Evolutionary conservation across 2,113 vertebrate species (phyloP), one percentile per base, ranked within the genome.

Genomic region (Xenus cinereus): DNA sequence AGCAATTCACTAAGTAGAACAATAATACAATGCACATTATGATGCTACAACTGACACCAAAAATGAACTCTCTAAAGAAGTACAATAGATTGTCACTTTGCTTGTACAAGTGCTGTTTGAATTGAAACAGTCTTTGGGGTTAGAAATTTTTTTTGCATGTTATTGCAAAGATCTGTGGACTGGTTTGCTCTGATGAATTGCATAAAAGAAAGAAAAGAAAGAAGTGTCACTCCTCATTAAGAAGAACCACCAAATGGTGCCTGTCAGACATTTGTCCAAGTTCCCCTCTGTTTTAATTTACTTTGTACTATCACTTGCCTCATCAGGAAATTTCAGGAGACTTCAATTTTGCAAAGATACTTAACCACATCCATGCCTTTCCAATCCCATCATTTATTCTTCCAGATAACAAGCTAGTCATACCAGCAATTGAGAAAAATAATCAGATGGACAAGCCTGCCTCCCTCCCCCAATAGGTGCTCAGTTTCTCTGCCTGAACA

Each of bases 11-110:
- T 93, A 91, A 97, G 90, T 68, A 94, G 80, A 67, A 84, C 90
- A 95, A 71, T 92, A 96, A 97, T 89, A 89, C 89, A 72, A 39
- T 33, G 33, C 59, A 59, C n/a, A 77, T 84, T 64, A 86, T 64
- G 57, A 60, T 87, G 57, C 89, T 87, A 75, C 89, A 97, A 95
- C 94, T 90, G 89, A 89, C 88, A 95, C 54, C 23, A 93, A 92
- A 97, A 97, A 98, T 91, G 48, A 96, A 95, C 86, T 96, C 94
- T 89, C 76, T 95, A 48, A 89, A 97, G 96, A 94, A 95, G 81
- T 43, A 88, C 83, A 86, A 94, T 54, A 69, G 81, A 89, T 54
- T 96, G 39, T 18, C 54, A 81, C 86, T 93, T 83, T 80, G 84
- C 66, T 91, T 80, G 78, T 95, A 90, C 43, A 92, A 95, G 81